phyloP scores from a whole-genome alignment of 2,888 invertebrate genomes.

The Auanema sp. region DNA sequence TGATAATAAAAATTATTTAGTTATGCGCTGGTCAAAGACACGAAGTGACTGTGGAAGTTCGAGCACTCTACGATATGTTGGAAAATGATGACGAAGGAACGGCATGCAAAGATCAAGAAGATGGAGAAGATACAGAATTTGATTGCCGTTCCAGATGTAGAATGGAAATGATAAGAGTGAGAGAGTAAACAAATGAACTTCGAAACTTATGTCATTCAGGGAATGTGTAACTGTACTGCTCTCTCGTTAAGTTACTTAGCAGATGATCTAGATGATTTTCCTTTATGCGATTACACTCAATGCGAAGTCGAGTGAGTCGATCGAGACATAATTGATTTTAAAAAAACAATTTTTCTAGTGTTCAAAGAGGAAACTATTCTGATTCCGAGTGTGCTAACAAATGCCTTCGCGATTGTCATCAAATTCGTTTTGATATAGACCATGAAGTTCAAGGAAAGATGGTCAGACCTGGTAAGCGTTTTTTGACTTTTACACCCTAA shows the following conservation, averaged over 20 bases:
- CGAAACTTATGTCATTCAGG: constrained; percentile 24
- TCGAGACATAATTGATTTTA: too few relatives aligned
- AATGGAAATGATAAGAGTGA: constrained; percentile 53
- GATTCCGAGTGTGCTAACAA: constrained; percentile 54
- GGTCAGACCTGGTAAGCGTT: constrained; percentile 47
- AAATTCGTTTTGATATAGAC: constrained; percentile 54
- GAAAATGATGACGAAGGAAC: constrained; percentile 62
- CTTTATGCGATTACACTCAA: constrained; percentile 58
- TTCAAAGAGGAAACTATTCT: constrained; percentile 55
- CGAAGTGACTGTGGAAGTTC: constrained; percentile 57
- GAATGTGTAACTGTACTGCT: constrained; percentile 57
- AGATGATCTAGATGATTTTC: constrained; percentile 50
- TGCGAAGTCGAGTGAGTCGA: constrained; percentile 51
- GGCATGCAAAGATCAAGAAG: constrained; percentile 53
- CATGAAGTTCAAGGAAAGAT: constrained; percentile 57
- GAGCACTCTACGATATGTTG: constrained; percentile 56
- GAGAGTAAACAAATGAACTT: neutral
- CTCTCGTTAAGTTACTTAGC: constrained; percentile 51
- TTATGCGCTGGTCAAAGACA: constrained; percentile 57
- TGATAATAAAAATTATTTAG: constrained; percentile 26
- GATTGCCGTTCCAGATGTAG: constrained; percentile 57
- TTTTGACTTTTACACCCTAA: too few relatives aligned
- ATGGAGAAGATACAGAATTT: constrained; percentile 59
- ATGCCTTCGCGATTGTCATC: constrained; percentile 57
- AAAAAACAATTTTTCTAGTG: too few relatives aligned